A percentile compares a stretch with the other conserved stretches of the same genome.
phyloP scores from a whole-genome alignment of 2,113 vertebrate genomes.

The Chamaea fasciata region DNA sequence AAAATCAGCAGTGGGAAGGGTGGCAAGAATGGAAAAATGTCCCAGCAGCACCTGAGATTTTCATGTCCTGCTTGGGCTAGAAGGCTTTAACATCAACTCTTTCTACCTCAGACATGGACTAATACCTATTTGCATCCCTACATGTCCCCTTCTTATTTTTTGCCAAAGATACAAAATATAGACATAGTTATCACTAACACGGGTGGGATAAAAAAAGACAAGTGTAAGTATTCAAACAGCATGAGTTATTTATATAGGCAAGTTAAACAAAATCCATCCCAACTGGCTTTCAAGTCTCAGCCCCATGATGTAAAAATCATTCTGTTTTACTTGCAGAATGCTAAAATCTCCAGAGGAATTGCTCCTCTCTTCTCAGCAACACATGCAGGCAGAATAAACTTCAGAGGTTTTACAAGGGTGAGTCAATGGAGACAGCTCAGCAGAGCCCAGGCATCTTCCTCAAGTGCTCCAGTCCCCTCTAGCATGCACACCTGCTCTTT shows the following conservation, averaged over 20 bases:
- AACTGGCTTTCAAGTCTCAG: neutral
- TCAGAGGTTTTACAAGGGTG: neutral
- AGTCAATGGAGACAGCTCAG: neutral
- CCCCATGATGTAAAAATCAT: neutral
- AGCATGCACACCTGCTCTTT: neutral
- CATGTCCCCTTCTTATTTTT: neutral
- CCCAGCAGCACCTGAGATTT: neutral
- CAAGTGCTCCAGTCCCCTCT: neutral
- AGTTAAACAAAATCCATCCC: constrained; percentile 22
- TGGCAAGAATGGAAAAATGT: neutral
- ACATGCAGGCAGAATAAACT: neutral
- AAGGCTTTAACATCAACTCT: neutral
- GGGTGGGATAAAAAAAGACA: neutral
- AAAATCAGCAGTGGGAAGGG: neutral
- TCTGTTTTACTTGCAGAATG: neutral
- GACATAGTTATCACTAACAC: neutral
- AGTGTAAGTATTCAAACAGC: neutral
- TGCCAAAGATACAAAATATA: neutral
- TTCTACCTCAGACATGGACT: neutral
- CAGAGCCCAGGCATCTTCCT: neutral
- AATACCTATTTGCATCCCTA: neutral
- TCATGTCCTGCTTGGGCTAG: neutral
- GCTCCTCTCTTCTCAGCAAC: neutral
- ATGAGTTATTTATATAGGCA: neutral
- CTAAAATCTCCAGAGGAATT: neutral